These are phyloP conservation scores for Cylindroiulus punctatus DNA, from an alignment of 2,888 invertebrate genomes.

Conservation along the genomic window DNA sequence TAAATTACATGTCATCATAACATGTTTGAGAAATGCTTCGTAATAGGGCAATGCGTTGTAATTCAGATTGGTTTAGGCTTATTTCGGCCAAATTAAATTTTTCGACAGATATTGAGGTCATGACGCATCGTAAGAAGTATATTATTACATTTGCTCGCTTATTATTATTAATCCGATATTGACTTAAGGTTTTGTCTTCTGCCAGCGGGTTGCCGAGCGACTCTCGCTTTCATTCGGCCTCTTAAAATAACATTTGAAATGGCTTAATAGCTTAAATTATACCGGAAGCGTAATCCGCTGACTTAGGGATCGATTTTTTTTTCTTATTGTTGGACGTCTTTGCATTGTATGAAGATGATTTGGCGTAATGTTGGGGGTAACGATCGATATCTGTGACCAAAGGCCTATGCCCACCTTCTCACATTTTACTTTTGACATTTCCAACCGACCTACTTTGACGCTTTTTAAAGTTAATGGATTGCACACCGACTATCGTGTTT, in stretches of 20 bases:
- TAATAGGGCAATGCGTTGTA: too few relatives aligned
- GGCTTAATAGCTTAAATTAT: not conserved
- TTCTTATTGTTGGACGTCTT: not conserved
- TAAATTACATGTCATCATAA: too few relatives aligned
- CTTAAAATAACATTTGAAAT: constrained; percentile 10
- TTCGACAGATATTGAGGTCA: too few relatives aligned
- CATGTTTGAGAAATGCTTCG: too few relatives aligned
- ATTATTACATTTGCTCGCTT: not conserved
- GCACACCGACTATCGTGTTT: not conserved
- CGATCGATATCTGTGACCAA: constrained; percentile 18
- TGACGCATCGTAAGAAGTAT: not conserved
- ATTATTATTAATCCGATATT: not conserved
- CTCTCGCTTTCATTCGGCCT: not conserved
- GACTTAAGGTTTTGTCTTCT: constrained; percentile 11
- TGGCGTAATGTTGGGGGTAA: not conserved
- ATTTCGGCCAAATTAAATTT: not conserved
- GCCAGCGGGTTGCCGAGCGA: not conserved
- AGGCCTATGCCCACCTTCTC: not conserved
- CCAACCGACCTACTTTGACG: constrained; percentile 10
- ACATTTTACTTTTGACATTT: constrained; percentile 18
- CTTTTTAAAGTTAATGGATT: constrained; percentile 3
- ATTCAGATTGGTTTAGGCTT: not conserved
- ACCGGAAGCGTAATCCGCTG: not conserved
- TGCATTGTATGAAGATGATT: not conserved
- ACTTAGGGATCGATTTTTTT: not conserved